Base-by-base conservation (phyloP, 2,113 vertebrate species). In the Limanda limanda region DNA sequence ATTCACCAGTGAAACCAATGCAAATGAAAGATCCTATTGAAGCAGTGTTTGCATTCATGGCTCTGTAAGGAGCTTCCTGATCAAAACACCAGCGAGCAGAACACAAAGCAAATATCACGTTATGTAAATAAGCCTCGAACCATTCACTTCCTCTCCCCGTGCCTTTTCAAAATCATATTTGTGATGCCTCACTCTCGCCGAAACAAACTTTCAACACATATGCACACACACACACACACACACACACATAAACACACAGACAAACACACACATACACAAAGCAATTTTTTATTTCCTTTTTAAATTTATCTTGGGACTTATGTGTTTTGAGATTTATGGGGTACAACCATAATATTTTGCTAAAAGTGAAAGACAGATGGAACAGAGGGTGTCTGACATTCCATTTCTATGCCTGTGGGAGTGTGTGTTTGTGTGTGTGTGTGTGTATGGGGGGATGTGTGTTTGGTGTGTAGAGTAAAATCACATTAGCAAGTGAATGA, bases 401-500 rank as follows among this genome's bases (percentile, higher is more conserved):
- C 31, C 74, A 70, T 70, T 47, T 79, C 23, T 55, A 45, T 27
- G 79, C 61, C 42, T 11, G 25, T 52, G 35, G 37, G 66, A 55
- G 58, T n/a, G 21, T 59, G 68, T 17, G 18, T 40, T 1, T 31
- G 20, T 14, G 5, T 57, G 42, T 35, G 24, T 52, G 15, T 58
- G 18, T 40, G 20, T 61, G 1, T 31, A 13, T 14, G 4, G 47
- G n/a, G n/a, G n/a, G n/a, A n/a, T n/a, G n/a, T n/a, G 20, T 61
- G 1, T 31, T 17, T 14, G 4, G 47, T 31, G 47, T 67, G 12
- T 58, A 37, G 25, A 75, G 65, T 42, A 60, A 87, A 87, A 88
- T 86, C 71, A 58, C 76, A 88, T 88, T 87, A 84, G 45, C 55
- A 35, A 85, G 71, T 82, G 71, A 83, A 83, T 79, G 62, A 87